These are phyloP conservation scores for Lonchura striata DNA, from an alignment of 2,113 vertebrate species.

Conservation along the genomic window DNA sequence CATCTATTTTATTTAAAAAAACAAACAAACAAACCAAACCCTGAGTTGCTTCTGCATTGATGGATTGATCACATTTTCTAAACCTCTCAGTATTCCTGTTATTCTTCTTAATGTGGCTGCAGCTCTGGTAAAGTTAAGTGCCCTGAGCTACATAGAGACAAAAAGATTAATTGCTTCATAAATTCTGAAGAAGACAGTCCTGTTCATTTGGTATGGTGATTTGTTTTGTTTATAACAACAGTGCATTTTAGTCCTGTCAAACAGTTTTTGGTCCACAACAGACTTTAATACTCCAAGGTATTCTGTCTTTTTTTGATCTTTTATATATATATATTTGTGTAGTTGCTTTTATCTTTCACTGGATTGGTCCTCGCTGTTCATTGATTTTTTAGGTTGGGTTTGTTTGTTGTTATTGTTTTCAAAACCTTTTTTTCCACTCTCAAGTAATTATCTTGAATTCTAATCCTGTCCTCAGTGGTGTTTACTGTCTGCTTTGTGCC, in stretches of 20 bases:
- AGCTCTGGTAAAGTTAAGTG: background rate
- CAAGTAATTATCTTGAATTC: background rate
- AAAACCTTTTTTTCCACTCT: background rate
- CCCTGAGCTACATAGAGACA: background rate
- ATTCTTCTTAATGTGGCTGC: background rate
- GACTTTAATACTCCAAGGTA: background rate
- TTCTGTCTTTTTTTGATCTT: background rate
- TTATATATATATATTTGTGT: background rate
- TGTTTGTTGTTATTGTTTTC: background rate
- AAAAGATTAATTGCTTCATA: slow-evolving; percentile 61
- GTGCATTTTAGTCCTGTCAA: background rate
- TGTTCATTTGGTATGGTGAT: background rate
- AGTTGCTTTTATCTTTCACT: background rate
- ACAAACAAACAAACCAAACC: too few relatives aligned
- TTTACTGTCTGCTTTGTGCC: background rate
- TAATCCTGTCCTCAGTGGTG: background rate
- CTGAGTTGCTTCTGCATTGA: background rate
- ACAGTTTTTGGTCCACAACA: background rate
- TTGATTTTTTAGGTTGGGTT: background rate
- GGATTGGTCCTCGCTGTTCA: background rate
- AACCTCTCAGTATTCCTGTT: background rate
- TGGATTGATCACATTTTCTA: slow-evolving; percentile 17
- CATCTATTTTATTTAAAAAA: slow-evolving; percentile 6
- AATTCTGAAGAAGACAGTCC: slow-evolving; percentile 14
- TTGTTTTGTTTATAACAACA: background rate